Conservation (phyloP, 2,888 invertebrate genomes). For the Thymelicus lineola region DNA sequence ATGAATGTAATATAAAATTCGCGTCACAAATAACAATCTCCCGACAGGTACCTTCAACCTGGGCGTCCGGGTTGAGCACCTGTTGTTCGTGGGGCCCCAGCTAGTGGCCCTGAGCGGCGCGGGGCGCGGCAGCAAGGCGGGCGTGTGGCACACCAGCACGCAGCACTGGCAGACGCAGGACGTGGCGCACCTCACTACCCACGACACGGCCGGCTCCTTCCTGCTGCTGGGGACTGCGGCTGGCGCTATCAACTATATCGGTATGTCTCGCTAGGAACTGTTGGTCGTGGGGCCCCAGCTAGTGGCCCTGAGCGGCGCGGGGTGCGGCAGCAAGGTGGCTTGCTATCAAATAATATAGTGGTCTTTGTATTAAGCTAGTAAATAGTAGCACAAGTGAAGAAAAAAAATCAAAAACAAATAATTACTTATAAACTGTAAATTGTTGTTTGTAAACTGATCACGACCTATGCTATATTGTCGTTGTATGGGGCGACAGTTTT, state of each 20-base stretch:
- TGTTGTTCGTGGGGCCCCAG: slow-evolving; percentile 99
- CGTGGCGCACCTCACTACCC: slow-evolving; percentile 97
- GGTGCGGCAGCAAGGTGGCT: slow-evolving; percentile 89
- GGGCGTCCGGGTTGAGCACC: slow-evolving; percentile 96
- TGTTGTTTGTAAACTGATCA: too few species aligned
- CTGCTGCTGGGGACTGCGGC: slow-evolving; percentile 97
- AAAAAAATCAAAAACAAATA: too few species aligned
- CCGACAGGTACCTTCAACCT: slow-evolving; percentile 93
- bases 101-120: slow-evolving; percentile 95
- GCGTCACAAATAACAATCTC: too few species aligned
- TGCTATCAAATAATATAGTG: too few species aligned
- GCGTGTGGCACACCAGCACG: slow-evolving; percentile 99
- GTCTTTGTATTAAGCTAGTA: too few species aligned
- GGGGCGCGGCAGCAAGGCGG: slow-evolving; percentile 89
- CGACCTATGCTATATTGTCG: too few species aligned
- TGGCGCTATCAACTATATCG: slow-evolving; percentile 98
- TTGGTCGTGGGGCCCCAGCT: slow-evolving; percentile 91
- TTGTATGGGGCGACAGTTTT: too few species aligned
- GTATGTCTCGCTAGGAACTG: slow-evolving; percentile 70
- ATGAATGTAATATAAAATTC: too few species aligned
- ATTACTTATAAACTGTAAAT: too few species aligned
- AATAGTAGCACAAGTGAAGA: too few species aligned
- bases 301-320: slow-evolving; percentile 93
- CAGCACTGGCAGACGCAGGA: slow-evolving; percentile 99
- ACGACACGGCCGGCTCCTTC: slow-evolving; percentile 98